Evolutionary conservation across 2,888 invertebrate species (phyloP), one percentile per base, ranked within the genome.

Genomic region (Serrognathus titanus): DNA sequence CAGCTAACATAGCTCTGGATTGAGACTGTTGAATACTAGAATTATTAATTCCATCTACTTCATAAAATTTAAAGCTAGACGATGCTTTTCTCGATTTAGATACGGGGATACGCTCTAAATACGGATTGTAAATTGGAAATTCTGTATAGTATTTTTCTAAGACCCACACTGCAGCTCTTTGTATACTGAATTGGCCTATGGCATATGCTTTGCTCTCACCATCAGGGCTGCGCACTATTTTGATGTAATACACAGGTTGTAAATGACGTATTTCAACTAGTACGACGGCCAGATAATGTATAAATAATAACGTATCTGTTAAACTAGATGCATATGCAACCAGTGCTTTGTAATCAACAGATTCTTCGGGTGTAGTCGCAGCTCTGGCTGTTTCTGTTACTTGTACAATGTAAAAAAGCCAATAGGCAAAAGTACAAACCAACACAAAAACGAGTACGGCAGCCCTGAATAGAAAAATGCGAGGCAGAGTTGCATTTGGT

Each of bases 331-430:
- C 94, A 72, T 95, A 98, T 52, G 90, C 88, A 24, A 98, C 96
- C 71, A 97, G 81, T 16, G 90, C 89, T 74, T 91, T 90, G 75
- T 95, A 96, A 74, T 92, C 89, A 41, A 87, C 84, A 8, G 89
- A 89, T 76, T 89, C 88, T 70, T 91, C 90, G 0, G 88, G 89
- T 52, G 89, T 87, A 0, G 88, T 87, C 6, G 90, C 85, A 53
- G 91, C 90, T 76, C 89, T 86, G 0, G 90, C 88, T 12, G 89
- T 88, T 75, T 90, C 90, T 0, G 89, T 89, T 53, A 89, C 85
- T 78, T 97, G 93, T 50, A 97, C 96, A 69, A 94, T 88, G 76
- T 97, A 99, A 79, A 99, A 99, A 12, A 99, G 81, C 98, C 99
- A 99, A 79, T 95, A 98, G 3, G 97, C 91, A 78, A 97, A 95